Base-by-base conservation (phyloP, 2,888 invertebrate species). In the Patella depressa region DNA sequence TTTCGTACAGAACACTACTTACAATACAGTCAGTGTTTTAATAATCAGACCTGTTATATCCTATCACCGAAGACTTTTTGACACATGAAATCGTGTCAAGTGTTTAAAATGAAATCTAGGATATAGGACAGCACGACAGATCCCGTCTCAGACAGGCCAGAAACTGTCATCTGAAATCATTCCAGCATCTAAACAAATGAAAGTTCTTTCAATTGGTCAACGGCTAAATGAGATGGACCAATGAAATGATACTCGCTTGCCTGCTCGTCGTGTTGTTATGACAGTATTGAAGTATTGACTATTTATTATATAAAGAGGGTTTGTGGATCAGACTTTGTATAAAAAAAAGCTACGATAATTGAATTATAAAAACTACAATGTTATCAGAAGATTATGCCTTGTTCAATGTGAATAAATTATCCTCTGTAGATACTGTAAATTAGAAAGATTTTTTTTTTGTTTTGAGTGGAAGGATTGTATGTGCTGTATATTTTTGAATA, bases 401-500 rank as follows among this genome's bases (percentile, higher is more conserved):
- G 65, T 65, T 65, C 24, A 24, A 7, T 65, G 24, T 65, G 65
- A 65, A 65, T 65, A 65, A 24, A 65, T 65, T 65, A 65, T 24
- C 19, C 24, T 24, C 65, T 65, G 12, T 19, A 24, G 24, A 24
- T 24, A 19, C 19, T 65, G 65, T 65, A 65, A 24, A 65, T 65
- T 65, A 24, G 65, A 24, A 65, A 14, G 19, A 24, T 24, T 24
- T 65, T 24, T 65, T 24, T 65, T 45, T 45, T 9, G 45, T 65
- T 65, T 65, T 4, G 65, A 24, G 65, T 65, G 65, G 12, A 65
- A 65, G 65, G 14, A 24, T 65, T 65, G 19, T 65, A 65, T 65
- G 65, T 65, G 19, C 65, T 65, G 65, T 65, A 65, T 65, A 65
- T 65, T 65, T 65, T 24, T 65, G 65, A 24, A 24, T 45, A 45